Conservation (phyloP, 2,797 vertebrate species). For the Potorous gilbertii region DNA sequence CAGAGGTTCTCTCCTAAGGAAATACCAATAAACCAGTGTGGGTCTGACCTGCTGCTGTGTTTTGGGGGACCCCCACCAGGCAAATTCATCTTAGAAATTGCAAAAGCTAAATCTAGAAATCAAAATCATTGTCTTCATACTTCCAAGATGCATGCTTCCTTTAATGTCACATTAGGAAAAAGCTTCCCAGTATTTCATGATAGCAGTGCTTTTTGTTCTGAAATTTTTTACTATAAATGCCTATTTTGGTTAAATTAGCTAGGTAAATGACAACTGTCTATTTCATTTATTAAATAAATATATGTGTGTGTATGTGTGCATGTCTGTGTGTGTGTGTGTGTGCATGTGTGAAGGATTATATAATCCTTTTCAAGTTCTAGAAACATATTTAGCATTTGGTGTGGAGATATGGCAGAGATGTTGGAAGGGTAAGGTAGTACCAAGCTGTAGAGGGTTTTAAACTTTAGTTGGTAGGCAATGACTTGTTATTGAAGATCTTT, state of each 20-base stretch:
- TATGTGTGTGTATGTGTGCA: too few relatives aligned
- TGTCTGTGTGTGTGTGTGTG: too few relatives aligned
- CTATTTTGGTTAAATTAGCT: constrained; percentile 2
- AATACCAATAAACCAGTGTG: background rate
- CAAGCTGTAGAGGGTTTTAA: background rate
- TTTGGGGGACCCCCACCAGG: too few relatives aligned
- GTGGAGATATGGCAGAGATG: too few relatives aligned
- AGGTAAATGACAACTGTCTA: constrained; percentile 3
- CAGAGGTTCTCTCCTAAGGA: background rate
- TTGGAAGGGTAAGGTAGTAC: too few relatives aligned
- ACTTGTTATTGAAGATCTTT: background rate
- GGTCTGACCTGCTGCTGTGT: background rate
- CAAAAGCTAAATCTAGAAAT: background rate
- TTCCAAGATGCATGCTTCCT: background rate
- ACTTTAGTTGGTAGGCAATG: background rate
- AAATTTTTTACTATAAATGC: constrained; percentile 11
- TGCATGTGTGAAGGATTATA: too few relatives aligned
- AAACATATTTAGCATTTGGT: too few relatives aligned
- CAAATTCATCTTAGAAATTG: background rate
- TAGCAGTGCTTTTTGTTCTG: background rate
- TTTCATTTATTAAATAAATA: background rate
- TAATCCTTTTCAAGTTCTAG: too few relatives aligned
- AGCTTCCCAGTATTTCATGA: background rate
- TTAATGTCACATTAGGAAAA: background rate
- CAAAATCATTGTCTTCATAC: background rate